Conservation (phyloP, 2,888 invertebrate genomes). For the Dasysyrphus albostriatus region DNA sequence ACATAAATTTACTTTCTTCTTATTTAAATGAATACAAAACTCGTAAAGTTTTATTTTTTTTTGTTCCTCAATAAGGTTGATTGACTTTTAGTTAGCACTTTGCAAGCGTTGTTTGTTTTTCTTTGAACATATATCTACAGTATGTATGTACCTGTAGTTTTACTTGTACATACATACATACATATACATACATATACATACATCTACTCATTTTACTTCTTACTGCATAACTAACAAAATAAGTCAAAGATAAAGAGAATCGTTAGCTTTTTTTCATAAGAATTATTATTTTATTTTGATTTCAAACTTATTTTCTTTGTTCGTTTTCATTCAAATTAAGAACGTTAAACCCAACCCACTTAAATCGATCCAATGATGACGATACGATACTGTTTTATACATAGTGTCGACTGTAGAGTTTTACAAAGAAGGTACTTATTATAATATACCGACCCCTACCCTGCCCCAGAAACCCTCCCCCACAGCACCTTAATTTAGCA, state of each 20-base stretch:
- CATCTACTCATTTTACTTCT: conserved; percentile 34
- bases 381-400: conserved; percentile 45
- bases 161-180: neutral
- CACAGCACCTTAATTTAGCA: conserved; percentile 7
- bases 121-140: neutral
- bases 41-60: neutral
- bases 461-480: conserved; percentile 2
- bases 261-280: conserved; percentile 68
- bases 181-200: neutral
- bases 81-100: conserved; percentile 62
- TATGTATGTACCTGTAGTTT: neutral
- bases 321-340: conserved; percentile 73
- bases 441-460: conserved; percentile 4
- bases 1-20: neutral
- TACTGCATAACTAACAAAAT: conserved; percentile 43
- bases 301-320: conserved; percentile 66
- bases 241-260: conserved; percentile 58
- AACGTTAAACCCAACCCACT: conserved; percentile 73
- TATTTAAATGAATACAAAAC: neutral
- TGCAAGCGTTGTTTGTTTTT: conserved; percentile 21
- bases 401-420: conserved; percentile 57
- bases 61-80: conserved; percentile 47
- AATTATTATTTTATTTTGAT: conserved; percentile 63
- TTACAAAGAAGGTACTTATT: conserved; percentile 62
- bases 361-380: conserved; percentile 67